These are phyloP conservation scores for Conus canariensis DNA, from an alignment of 2,888 invertebrate species.

Conservation along the genomic window DNA sequence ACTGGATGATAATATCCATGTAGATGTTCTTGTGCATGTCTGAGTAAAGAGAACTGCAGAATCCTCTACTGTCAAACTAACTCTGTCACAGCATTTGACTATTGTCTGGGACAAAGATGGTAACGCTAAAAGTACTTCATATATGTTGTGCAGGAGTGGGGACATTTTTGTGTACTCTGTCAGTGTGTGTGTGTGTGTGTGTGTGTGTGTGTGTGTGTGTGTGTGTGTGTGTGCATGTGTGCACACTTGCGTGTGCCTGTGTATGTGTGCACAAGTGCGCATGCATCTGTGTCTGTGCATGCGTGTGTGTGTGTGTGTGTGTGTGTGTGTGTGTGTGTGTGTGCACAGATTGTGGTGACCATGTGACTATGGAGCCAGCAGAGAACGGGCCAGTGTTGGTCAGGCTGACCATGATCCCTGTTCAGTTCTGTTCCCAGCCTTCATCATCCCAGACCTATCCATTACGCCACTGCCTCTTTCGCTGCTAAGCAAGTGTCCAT, in stretches of 20 bases:
- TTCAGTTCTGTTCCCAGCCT: neutral
- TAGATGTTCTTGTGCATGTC: too few species aligned
- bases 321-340: constrained; percentile 29
- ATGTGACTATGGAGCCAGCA: neutral
- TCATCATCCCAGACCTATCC: neutral
- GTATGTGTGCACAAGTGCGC: neutral
- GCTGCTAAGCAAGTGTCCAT: neutral
- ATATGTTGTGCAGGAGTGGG: too few species aligned
- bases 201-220: constrained; percentile 25
- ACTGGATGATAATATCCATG: too few species aligned
- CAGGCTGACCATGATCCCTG: neutral
- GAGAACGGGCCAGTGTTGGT: neutral
- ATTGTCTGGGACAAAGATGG: too few species aligned
- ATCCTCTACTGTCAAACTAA: too few species aligned
- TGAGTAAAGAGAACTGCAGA: too few species aligned
- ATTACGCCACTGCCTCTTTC: neutral
- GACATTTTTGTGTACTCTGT: neutral
- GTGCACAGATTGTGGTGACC: neutral
- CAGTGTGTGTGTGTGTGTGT: neutral
- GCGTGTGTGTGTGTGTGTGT: constrained; percentile 32
- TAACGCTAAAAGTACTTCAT: too few species aligned
- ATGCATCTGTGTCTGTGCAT: neutral
- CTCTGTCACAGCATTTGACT: too few species aligned
- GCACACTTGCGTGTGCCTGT: neutral
- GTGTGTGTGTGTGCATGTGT: neutral